Evolutionary conservation across 2,888 invertebrate species (phyloP), one percentile per base, ranked within the genome.

Genomic region (Bedellia somnulentella): DNA sequence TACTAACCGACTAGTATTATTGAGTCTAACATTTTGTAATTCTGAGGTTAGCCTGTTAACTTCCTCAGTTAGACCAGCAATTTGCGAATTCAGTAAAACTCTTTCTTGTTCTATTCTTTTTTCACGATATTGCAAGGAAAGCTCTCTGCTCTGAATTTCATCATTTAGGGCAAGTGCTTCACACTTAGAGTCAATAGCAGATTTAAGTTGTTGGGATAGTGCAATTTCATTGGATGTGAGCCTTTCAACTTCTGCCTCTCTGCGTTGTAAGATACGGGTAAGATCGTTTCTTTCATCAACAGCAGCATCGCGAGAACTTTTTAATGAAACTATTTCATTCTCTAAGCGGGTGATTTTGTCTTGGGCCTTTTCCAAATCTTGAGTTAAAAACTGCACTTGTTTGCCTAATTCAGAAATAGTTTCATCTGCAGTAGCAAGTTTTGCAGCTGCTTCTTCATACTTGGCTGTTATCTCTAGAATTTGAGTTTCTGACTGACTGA

Each of bases 21-120:
- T 91, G 25, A 89, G 78, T 35, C 91, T 80, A 30, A 86, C 78
- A 37, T 83, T 83, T 49, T 90, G 82, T 25, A 93, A 61, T 61
- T 94, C 91, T 8, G 85, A 81, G 30, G 87, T 87, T 42, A 87
- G 83, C 35, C 86, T 82, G 38, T 86, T 83, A 10, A 95, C 70
- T 61, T 94, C 92, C 46, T 85, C 82, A 34, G 86, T 85, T 15
- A 95, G 64, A 33, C 85, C 80, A 43, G 86, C 81, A 41, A 93
- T 85, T 73, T 93, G 91, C 39, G 86, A 85, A 39, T 83, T 82
- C 15, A 92, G 59, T 42, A 92, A 79, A 4, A 78, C 71, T 45
- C 85, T 81, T 59, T 95, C 94, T 52, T 90, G 87, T 45, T 91
- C 89, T 46, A 93, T 77, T 12, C 90, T 81, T 47, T 88, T 88